Conservation (phyloP, 2,113 vertebrate species). For the Apodemus sylvaticus region DNA sequence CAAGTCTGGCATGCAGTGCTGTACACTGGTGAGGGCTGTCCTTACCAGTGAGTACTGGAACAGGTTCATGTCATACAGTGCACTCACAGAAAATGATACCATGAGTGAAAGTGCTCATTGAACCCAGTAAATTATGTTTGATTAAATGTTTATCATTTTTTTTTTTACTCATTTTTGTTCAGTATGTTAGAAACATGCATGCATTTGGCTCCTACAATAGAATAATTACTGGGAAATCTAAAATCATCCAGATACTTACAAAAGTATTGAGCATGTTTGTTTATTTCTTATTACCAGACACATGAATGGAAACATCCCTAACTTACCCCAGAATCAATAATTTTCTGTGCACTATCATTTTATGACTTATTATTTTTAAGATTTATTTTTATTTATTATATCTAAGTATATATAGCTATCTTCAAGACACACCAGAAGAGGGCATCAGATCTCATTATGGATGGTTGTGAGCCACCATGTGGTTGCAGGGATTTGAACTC, state of each 20-base stretch:
- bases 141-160: not conserved
- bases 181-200: not conserved
- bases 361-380: not conserved
- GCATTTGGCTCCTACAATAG: slow-evolving; percentile 17
- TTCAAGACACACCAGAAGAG: too few relatives aligned
- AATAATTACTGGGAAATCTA: not conserved
- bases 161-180: not conserved
- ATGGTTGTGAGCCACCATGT: too few relatives aligned
- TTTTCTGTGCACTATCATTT: not conserved
- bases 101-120: not conserved
- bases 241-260: not conserved
- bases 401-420: too few relatives aligned
- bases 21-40: not conserved
- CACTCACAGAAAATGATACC: slow-evolving; percentile 32
- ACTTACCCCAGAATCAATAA: not conserved
- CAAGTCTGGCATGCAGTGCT: slow-evolving; percentile 37
- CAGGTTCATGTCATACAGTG: not conserved
- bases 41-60: not conserved
- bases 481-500: too few relatives aligned
- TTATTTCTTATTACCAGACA: not conserved
- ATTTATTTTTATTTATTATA: too few relatives aligned
- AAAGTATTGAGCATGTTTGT: not conserved
- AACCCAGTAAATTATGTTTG: slow-evolving; percentile 23
- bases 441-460: too few relatives aligned
- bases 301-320: not conserved